These are phyloP conservation scores for Phasianus colchicus DNA, from an alignment of 2,113 vertebrate species.

Conservation along the genomic window DNA sequence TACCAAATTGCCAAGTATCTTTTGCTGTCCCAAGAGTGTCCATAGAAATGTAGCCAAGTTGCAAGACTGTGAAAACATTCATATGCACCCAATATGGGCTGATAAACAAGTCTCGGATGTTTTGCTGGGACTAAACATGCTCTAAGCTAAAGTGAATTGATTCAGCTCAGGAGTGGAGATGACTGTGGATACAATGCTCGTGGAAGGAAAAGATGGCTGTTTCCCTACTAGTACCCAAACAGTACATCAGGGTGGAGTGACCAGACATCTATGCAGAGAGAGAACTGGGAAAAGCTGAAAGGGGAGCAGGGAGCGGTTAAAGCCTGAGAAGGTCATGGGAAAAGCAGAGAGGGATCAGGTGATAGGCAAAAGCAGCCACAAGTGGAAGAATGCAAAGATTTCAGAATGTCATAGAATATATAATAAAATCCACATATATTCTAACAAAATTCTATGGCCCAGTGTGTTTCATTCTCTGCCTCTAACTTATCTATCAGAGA, in stretches of 20 bases:
- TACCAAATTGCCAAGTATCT: background rate
- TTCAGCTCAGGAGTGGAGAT: conserved; percentile 20
- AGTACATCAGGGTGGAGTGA: background rate
- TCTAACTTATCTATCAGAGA: background rate
- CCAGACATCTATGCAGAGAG: background rate
- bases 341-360: background rate
- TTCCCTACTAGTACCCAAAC: background rate
- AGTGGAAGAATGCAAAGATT: background rate
- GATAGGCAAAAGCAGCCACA: background rate
- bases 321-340: background rate
- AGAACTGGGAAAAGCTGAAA: background rate
- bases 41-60: background rate
- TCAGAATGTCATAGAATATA: background rate
- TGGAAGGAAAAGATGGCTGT: background rate
- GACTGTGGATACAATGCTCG: background rate
- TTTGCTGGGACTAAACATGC: conserved; percentile 30
- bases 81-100: background rate
- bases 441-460: background rate
- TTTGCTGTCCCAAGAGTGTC: background rate
- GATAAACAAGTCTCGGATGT: conserved; percentile 9
- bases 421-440: background rate
- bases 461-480: background rate
- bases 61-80: background rate
- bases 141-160: conserved; percentile 21
- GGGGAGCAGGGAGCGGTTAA: background rate